A percentile compares a stretch with the other conserved stretches of the same genome.
Conservation (phyloP, 2,113 vertebrate genomes). For the Pleuronectes platessa region DNA sequence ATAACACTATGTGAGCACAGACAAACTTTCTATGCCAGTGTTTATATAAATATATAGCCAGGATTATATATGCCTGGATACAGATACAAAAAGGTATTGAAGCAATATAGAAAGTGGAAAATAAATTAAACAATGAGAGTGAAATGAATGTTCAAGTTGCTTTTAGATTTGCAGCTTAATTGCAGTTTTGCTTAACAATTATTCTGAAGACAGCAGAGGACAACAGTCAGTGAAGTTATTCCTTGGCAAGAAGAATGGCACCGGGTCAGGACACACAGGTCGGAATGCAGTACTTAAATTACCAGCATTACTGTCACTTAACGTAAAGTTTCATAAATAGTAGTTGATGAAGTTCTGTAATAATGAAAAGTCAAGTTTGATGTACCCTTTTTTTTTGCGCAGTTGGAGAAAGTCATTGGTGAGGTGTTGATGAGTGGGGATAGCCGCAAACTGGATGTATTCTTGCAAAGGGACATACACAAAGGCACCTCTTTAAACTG, state of each 20-base stretch:
- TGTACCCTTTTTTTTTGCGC: constrained; percentile 36
- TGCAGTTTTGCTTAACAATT: neutral
- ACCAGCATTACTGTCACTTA: neutral
- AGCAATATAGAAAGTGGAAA: neutral
- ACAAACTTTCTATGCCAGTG: neutral
- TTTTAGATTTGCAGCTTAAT: neutral
- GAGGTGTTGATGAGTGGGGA: constrained; percentile 84
- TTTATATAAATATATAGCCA: too few species aligned
- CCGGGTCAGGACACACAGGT: constrained; percentile 61
- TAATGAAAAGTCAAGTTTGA: neutral
- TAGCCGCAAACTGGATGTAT: constrained; percentile 80
- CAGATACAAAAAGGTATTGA: neutral
- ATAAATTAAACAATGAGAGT: neutral
- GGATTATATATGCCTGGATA: neutral
- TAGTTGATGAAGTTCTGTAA: neutral
- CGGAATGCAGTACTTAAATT: neutral
- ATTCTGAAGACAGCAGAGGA: neutral
- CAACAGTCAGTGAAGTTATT: neutral
- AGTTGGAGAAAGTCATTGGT: constrained; percentile 90
- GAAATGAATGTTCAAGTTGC: neutral
- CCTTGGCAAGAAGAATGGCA: constrained; percentile 54
- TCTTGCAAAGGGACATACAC: constrained; percentile 80
- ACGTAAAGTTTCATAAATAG: neutral
- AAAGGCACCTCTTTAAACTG: constrained; percentile 82
- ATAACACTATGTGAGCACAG: neutral